Percentiles rank a stretch among this genome's conserved stretches.
Evolutionary conservation across 2,888 invertebrate genomes (phyloP).

Genomic region (Neria commutata): DNA sequence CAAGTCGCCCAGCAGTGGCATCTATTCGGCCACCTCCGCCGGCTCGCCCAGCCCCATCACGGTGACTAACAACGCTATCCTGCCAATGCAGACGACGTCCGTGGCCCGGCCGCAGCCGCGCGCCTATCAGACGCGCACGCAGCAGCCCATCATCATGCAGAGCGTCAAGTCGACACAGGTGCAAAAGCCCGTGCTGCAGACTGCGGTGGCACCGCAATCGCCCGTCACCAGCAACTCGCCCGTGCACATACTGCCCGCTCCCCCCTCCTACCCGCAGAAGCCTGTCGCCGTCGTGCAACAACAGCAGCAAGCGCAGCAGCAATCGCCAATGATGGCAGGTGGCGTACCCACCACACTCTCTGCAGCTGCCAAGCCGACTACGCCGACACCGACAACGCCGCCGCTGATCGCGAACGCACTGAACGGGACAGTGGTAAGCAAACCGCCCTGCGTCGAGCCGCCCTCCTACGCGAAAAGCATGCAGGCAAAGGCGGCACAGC

Average conservation of each 20-base stretch:
- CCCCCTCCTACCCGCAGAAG: slow-evolving; percentile 85
- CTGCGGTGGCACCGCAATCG: slow-evolving; percentile 90
- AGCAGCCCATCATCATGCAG: slow-evolving; percentile 95
- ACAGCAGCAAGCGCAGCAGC: slow-evolving; percentile 56
- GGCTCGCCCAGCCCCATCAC: slow-evolving; percentile 85
- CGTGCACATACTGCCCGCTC: slow-evolving; percentile 66
- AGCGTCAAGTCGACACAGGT: slow-evolving; percentile 95
- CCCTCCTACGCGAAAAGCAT: slow-evolving; percentile 92
- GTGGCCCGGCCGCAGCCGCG: slow-evolving; percentile 77
- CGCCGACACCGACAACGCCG: slow-evolving; percentile 63
- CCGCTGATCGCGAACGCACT: slow-evolving; percentile 65
- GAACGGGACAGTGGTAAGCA: slow-evolving; percentile 51
- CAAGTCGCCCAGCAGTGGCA: slow-evolving; percentile 85
- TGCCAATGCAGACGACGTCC: slow-evolving; percentile 65
- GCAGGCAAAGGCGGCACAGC: slow-evolving; percentile 68
- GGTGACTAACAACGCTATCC: slow-evolving; percentile 66
- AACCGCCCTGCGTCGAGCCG: slow-evolving; percentile 83
- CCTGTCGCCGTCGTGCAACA: slow-evolving; percentile 57
- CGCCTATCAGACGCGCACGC: slow-evolving; percentile 84
- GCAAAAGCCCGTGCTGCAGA: slow-evolving; percentile 92
- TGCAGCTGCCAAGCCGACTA: slow-evolving; percentile 63
- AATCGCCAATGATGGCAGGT: slow-evolving; percentile 63
- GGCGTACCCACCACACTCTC: slow-evolving; percentile 53
- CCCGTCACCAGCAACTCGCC: slow-evolving; percentile 68
- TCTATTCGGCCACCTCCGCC: slow-evolving; percentile 83